A percentile compares a stretch with the other conserved stretches of the same genome.
phyloP scores from a whole-genome alignment of 2,888 invertebrate genomes.

The Eupithecia centaureata region DNA sequence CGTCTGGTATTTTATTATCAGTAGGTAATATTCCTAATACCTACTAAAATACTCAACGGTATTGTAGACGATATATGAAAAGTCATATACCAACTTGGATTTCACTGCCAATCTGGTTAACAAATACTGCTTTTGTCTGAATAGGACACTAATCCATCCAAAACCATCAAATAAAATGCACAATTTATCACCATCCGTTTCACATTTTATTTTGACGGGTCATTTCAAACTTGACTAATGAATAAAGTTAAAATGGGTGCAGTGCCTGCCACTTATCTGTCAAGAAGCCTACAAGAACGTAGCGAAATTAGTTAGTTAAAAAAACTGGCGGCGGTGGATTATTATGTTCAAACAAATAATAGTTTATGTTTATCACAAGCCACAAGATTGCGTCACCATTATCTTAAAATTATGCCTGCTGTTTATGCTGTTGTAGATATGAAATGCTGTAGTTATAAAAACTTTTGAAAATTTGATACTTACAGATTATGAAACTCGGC shows the following conservation, averaged over 20 bases:
- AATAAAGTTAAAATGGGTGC: conserved; percentile 4
- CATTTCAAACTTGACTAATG: conserved; percentile 10
- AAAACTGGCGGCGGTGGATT: too few species aligned
- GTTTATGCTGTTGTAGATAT: too few species aligned
- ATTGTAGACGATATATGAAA: too few species aligned
- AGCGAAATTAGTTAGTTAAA: too few species aligned
- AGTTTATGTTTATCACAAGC: not conserved
- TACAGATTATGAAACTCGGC: too few species aligned
- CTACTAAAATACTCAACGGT: too few species aligned
- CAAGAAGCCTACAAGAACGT: not conserved
- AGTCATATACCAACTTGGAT: not conserved
- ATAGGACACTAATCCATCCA: not conserved
- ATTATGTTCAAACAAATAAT: too few species aligned
- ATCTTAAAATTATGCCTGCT: not conserved
- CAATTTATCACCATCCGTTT: not conserved
- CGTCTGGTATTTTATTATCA: too few species aligned
- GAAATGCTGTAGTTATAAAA: too few species aligned
- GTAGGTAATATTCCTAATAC: too few species aligned
- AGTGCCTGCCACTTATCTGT: conserved; percentile 3
- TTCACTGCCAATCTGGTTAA: not conserved
- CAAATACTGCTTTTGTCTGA: not conserved
- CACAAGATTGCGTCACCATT: not conserved
- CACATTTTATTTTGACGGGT: conserved; percentile 1
- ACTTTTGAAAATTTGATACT: too few species aligned
- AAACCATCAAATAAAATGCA: not conserved